Base-by-base conservation (phyloP, 2,797 vertebrate species). In the Eremophila alpestris region DNA sequence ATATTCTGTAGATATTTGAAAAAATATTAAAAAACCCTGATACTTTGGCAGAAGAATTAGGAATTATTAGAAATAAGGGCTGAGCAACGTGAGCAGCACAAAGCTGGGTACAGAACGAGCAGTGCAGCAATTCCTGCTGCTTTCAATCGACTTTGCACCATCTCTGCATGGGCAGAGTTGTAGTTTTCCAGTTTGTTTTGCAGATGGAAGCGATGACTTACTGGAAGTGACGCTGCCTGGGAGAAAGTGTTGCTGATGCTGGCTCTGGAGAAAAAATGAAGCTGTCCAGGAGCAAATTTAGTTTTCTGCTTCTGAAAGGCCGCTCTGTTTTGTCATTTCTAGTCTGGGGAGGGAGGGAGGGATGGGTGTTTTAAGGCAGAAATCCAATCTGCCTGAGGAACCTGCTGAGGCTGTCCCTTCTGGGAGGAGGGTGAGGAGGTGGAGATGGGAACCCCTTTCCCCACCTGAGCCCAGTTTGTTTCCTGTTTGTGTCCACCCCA, bases 131-230 rank as follows among this genome's bases (percentile, higher is more conserved):
- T 69, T 70, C 73, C 87, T 76, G 80, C 67, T 93, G 87, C 36
- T 86, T 91, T 94, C 62, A 30, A 70, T 76, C 22, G n/a, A 75
- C 63, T 78, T 69, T 75, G 67, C 3, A 15, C 81, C 59, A 41
- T 43, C 76, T 29, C 2, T 22, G 29, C 38, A 15, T 1, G 64
- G 19, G 75, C 40, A 59, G 90, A 84, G 74, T 2, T 79, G 86
- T 14, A 75, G 41, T 68, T 90, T 84, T 73, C 77, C 70, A 40
- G 83, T 91, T 95, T 85, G 84, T 36, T 94, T 81, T 93, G 93
- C 91, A 80, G 34, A 90, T 81, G 88, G 63, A 81, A 91, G 63
- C 1, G 27, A 51, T 52, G 85, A 16, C 62, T 87, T 70, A 10
- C 68, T 93, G 83, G 77, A 82, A 90, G 74, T 11, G 77, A 46